Base-by-base conservation (phyloP, 92 coral and sea anemone genomes). In the Palythoa heliodiscus region DNA sequence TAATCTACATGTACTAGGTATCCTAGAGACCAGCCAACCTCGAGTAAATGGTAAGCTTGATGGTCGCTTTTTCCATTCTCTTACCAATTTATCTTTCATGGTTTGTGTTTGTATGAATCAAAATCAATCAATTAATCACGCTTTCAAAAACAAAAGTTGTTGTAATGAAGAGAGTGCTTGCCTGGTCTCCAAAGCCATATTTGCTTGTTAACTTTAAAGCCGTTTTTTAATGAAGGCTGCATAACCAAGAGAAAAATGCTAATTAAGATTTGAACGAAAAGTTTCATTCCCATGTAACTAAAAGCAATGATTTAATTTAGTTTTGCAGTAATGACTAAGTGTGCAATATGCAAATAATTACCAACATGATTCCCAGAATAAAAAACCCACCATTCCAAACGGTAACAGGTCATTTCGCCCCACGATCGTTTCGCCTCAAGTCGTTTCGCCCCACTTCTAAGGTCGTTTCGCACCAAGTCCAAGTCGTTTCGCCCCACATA, bases 11-110 rank as follows among this genome's bases (percentile, higher is more conserved):
- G 84, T 80, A 80, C 84, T 66, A 80, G 84, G 84, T 80, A 80
- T 80, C 84, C 84, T 80, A 80, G 84, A 80, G 66, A 80, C 84
- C 84, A 80, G 84, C 84, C 74, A 80, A 70, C 84, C 84, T 66
- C 84, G 73, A 64, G 57, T 80, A 80, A 68, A 80, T 80, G 84
- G 84, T 80, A 80, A 80, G 84, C 84, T 43, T 47, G 55, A 80
- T 80, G 75, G 73, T 50, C 84, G 22, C 73, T 80, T 64, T 23
- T 52, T 80, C 66, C 55, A 38, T 66, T 61, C 23, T 17, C 14
- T 52, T 7, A 43, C 16, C 48, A 14, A 15, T 64, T 79, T 53
- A 39, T 80, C 57, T 43, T 38, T 38, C 38, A 80, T 25, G 38
- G 70, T n/a, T 40, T 80, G 8, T 80, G 75, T 64, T 76, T 14